Base-by-base conservation (phyloP, 2,888 invertebrate genomes). In the Nephrocerus scutellatus region DNA sequence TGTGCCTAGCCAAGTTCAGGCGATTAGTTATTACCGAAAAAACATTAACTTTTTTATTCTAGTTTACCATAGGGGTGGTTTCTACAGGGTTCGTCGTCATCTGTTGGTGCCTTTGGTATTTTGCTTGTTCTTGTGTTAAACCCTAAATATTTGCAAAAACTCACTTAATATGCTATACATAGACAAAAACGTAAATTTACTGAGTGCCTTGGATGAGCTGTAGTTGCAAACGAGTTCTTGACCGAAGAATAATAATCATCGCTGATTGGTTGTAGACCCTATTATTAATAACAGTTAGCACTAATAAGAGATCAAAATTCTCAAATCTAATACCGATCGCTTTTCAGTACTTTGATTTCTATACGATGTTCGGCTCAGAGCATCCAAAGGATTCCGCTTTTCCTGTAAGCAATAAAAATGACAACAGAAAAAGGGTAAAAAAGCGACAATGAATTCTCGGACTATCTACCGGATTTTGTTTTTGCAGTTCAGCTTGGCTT, bases 331-430 rank as follows among this genome's bases (percentile, higher is more conserved):
- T 54, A 56, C 56, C 36, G 62, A 65, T 34, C 64, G 57, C 12
- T 59, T 62, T 33, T 58, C 62, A 21, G 53, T 42, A 5, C 41
- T 43, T 36, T 55, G 51, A 36, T 53, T 55, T 14, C 53, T 51
- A 18, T 48, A 38, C 5, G 53, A 59, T 2, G 43, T 13, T 18
- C 58, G 62, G 20, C 63, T 62, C 30, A 64, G 46, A 2, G 65
- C 61, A 49, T 64, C 63, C 38, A 64, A 43, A 0, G 63, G 65
- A 47, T 63, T 63, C 48, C 62, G 64, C 26, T 48, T 49, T 6
- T 49, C 34, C 57, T 58, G 32, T 35, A 35, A 20, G n/a, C n/a
- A n/a, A n/a, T n/a, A n/a, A n/a, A n/a, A n/a, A n/a, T 30, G 20
- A 16, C 7, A 14, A 10, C 24, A 22, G 23, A 16, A 39, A 33